A percentile compares a stretch with the other conserved stretches of the same genome.
phyloP scores from a whole-genome alignment of 2,888 invertebrate genomes.

The Sinohyriopsis cumingii region DNA sequence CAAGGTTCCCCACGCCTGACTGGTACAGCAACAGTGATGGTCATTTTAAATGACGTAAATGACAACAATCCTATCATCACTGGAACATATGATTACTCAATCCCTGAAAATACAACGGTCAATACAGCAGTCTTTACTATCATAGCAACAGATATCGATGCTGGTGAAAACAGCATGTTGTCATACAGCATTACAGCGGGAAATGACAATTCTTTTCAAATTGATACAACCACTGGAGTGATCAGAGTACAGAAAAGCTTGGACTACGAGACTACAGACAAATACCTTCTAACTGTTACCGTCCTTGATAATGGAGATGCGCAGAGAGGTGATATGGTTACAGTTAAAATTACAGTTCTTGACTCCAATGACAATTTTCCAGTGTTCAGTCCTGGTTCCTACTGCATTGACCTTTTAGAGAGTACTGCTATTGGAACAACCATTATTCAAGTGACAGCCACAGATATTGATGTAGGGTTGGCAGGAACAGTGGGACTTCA shows the following conservation, averaged over 20 bases:
- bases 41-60: too few relatives aligned
- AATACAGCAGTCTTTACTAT: too few relatives aligned
- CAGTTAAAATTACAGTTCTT: slow-evolving; percentile 87
- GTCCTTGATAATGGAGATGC: slow-evolving; percentile 46
- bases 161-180: slow-evolving; percentile 7
- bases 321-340: slow-evolving; percentile 85
- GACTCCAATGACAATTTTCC: slow-evolving; percentile 95
- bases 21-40: too few relatives aligned
- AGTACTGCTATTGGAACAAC: slow-evolving; percentile 85
- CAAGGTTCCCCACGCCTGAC: too few relatives aligned
- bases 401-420: slow-evolving; percentile 86
- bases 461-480: slow-evolving; percentile 87
- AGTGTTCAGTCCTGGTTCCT: slow-evolving; percentile 78
- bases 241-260: slow-evolving; percentile 34
- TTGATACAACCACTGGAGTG: slow-evolving; percentile 36
- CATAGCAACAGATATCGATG: too few relatives aligned
- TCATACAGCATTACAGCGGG: slow-evolving; percentile 27
- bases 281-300: slow-evolving; percentile 35
- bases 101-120: too few relatives aligned
- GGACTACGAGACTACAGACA: slow-evolving; percentile 50
- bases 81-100: too few relatives aligned
- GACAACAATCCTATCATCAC: too few relatives aligned
- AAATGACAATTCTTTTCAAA: slow-evolving; percentile 33
- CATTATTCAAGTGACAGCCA: slow-evolving; percentile 72
- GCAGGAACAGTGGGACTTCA: slow-evolving; percentile 74